A percentile compares a stretch with the other conserved stretches of the same genome.
Conservation (phyloP, 1,140 invertebrate species). For the Camponotus vicinus region DNA sequence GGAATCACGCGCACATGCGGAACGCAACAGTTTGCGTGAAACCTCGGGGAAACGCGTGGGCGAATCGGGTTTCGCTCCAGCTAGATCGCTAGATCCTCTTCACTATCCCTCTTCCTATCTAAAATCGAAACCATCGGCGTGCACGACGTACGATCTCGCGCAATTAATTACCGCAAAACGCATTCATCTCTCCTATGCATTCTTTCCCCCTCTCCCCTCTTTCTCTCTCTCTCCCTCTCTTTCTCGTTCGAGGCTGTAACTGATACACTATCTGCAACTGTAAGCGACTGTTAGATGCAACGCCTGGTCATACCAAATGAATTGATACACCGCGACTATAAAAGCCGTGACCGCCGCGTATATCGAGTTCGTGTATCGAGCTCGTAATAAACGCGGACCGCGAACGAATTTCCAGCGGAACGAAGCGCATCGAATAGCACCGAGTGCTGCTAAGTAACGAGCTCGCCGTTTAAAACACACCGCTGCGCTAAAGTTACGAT, state of each 20-base stretch:
- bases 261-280: not conserved
- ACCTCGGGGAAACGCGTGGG: not conserved
- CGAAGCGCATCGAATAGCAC: not conserved
- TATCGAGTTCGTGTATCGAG: not conserved
- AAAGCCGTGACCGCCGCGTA: not conserved
- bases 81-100: not conserved
- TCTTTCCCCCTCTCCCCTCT: not conserved
- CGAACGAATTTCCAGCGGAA: constrained; percentile 1
- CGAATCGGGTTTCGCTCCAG: constrained; percentile 7
- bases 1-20: constrained; percentile 27
- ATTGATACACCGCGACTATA: not conserved
- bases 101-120: too few species aligned
- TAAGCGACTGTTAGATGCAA: not conserved
- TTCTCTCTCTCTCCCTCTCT: not conserved
- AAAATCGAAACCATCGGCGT: constrained; percentile 8
- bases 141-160: not conserved
- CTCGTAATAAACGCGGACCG: constrained; percentile 14
- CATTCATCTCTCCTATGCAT: not conserved
- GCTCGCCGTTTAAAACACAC: not conserved
- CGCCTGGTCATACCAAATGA: constrained; percentile 16
- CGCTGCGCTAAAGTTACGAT: not conserved
- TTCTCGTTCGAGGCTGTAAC: not conserved
- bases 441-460: not conserved
- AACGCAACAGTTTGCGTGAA: constrained; percentile 46
- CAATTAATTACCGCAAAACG: constrained; percentile 7